Base-by-base conservation (phyloP, 2,797 vertebrate species). In the Xenopus petersii region DNA sequence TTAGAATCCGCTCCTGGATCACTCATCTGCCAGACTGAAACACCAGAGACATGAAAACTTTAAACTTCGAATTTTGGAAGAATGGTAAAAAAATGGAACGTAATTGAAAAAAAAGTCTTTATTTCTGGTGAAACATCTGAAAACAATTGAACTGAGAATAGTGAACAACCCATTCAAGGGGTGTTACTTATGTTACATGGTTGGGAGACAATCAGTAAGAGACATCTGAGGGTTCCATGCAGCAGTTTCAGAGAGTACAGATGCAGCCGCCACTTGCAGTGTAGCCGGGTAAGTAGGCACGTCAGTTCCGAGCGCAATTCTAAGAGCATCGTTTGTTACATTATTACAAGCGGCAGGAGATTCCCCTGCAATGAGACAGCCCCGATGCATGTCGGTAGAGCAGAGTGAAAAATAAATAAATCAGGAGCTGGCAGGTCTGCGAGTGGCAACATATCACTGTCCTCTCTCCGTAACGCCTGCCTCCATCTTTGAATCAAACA, bases 291-390 rank as follows among this genome's bases (percentile, higher is more conserved):
- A 42, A 30, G n/a, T 10, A 58, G 54, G 15, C 12, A 55, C n/a
- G 21, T 15, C n/a, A 12, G 17, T 69, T 49, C 49, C 17, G 2
- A 58, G 61, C 46, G 67, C 59, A 42, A 56, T 70, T 59, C 30
- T 9, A 55, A 64, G 66, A 75, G 49, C 67, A 64, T 75, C 59
- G 59, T 75, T 24, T 54, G 49, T 75, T 65, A 60, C 74, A 71
- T 70, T 65, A 75, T 75, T 70, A 71, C 62, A 59, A 70, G 33
- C 67, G 56, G 74, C 62, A 15, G 74, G 74, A 70, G 67, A 75
- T 75, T 60, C 74, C 74, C 62, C 42, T 12, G 42, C 67, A 64
- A 42, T 15, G 49, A 24, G 47, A 60, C 54, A 75, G 33, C 7
- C 26, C 30, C 5, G 67, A 64, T 64, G 51, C 60, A 48, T 63